phyloP scores from a whole-genome alignment of 2,113 vertebrate genomes.

The Paradoxurus hermaphroditus region DNA sequence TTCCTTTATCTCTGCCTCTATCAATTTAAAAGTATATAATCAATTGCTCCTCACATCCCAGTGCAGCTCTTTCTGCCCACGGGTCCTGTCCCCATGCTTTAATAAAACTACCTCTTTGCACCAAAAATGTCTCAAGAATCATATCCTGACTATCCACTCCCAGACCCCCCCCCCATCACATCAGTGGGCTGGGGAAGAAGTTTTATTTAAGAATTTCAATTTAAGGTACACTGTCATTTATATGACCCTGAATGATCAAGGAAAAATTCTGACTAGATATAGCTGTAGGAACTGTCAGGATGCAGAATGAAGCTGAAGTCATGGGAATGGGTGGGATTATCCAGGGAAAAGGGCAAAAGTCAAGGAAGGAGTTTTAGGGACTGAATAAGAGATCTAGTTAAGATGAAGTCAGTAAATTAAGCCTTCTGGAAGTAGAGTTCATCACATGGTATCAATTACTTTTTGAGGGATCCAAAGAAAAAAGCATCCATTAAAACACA shows the following conservation, averaged over 20 bases:
- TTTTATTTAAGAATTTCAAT: neutral
- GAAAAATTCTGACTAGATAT: neutral
- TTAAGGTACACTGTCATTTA: neutral
- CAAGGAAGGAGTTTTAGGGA: slow-evolving; percentile 9
- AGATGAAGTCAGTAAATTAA: slow-evolving; percentile 15
- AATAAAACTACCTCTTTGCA: neutral
- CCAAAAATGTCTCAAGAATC: neutral
- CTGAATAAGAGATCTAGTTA: neutral
- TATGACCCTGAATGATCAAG: neutral
- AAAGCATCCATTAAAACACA: neutral
- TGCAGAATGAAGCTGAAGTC: neutral
- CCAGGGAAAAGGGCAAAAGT: neutral
- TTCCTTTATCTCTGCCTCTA: neutral
- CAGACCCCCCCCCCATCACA: neutral
- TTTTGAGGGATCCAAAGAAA: neutral
- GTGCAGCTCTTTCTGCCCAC: neutral
- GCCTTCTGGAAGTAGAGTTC: neutral
- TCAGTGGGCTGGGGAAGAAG: neutral
- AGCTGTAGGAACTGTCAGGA: neutral
- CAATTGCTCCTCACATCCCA: neutral
- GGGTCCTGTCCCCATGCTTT: neutral
- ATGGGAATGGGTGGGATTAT: neutral
- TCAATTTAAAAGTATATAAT: neutral
- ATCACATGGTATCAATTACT: neutral
- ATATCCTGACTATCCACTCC: neutral